Conservation (phyloP, 2,888 invertebrate genomes). For the Drosophila percnosoma region DNA sequence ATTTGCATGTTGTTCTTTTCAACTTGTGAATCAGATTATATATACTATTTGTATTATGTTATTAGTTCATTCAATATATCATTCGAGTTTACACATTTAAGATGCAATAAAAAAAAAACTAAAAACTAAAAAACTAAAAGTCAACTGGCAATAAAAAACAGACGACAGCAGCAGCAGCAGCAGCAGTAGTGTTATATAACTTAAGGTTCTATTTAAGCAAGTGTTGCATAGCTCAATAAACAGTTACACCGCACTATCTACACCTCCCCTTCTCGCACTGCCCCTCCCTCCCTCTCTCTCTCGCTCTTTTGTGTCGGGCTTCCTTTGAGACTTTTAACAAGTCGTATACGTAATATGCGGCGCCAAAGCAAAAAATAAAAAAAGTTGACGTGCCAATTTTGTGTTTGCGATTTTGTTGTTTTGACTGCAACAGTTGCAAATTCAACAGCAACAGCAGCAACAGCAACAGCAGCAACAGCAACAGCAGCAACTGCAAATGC, state of each 20-base stretch:
- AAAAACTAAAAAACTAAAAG: no score
- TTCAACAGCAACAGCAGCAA: background rate
- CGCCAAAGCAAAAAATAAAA: conserved; percentile 26
- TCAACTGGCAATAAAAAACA: conserved; percentile 1
- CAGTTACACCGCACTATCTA: background rate
- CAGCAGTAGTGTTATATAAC: conserved; percentile 3
- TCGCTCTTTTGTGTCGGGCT: background rate
- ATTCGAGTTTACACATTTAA: no score
- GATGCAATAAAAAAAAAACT: no score
- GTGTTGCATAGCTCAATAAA: conserved; percentile 12
- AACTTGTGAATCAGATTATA: background rate
- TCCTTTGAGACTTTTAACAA: conserved; percentile 29
- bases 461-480: conserved; percentile 15
- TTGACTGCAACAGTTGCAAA: conserved; percentile 29
- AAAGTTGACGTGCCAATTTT: conserved; percentile 48
- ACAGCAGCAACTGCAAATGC: conserved; percentile 19
- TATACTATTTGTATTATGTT: background rate
- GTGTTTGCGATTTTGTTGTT: conserved; percentile 28
- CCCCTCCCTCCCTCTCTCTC: background rate
- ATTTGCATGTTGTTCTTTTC: background rate
- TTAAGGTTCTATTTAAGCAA: background rate
- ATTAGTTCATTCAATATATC: background rate
- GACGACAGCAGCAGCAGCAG: background rate
- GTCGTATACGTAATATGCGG: conserved; percentile 47
- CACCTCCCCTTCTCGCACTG: background rate